Evolutionary conservation across 2,113 vertebrate genomes (phyloP).

Genomic region (Odontesthes bonariensis): DNA sequence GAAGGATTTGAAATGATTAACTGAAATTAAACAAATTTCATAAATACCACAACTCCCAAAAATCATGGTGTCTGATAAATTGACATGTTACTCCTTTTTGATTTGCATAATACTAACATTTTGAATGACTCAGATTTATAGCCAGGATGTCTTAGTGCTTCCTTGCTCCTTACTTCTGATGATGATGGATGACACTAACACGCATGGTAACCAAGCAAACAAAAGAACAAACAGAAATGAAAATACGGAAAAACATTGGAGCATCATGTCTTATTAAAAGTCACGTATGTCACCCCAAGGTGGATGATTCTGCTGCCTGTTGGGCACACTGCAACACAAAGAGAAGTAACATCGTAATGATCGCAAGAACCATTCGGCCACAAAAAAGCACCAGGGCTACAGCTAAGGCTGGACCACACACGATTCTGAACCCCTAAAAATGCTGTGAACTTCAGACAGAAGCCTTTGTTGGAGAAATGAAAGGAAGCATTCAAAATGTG

Average conservation of each 20-base stretch:
- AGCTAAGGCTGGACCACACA: slow-evolving; percentile 23
- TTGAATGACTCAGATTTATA: slow-evolving; percentile 7
- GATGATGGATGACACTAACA: slow-evolving; percentile 25
- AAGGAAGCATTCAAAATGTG: slow-evolving; percentile 37
- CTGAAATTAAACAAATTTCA: neutral
- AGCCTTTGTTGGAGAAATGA: slow-evolving; percentile 38
- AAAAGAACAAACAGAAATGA: neutral
- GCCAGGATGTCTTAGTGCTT: slow-evolving; percentile 10
- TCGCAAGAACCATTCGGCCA: slow-evolving; percentile 20
- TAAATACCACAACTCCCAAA: neutral
- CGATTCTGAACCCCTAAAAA: slow-evolving; percentile 4
- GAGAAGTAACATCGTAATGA: slow-evolving; percentile 33
- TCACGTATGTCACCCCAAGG: slow-evolving; percentile 3
- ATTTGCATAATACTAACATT: neutral
- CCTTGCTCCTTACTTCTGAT: neutral
- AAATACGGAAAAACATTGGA: slow-evolving; percentile 24
- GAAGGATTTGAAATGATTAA: neutral
- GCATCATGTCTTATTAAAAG: slow-evolving; percentile 43
- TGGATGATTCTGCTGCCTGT: slow-evolving; percentile 8
- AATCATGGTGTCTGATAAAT: neutral
- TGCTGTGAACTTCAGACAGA: slow-evolving; percentile 40
- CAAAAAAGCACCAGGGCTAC: slow-evolving; percentile 21
- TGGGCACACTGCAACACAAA: slow-evolving; percentile 33
- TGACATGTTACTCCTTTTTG: slow-evolving; percentile 1
- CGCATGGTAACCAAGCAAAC: neutral